Evolutionary conservation across 2,797 vertebrate genomes (phyloP), one percentile per base, ranked within the genome.

Genomic region (Mus minutoides): DNA sequence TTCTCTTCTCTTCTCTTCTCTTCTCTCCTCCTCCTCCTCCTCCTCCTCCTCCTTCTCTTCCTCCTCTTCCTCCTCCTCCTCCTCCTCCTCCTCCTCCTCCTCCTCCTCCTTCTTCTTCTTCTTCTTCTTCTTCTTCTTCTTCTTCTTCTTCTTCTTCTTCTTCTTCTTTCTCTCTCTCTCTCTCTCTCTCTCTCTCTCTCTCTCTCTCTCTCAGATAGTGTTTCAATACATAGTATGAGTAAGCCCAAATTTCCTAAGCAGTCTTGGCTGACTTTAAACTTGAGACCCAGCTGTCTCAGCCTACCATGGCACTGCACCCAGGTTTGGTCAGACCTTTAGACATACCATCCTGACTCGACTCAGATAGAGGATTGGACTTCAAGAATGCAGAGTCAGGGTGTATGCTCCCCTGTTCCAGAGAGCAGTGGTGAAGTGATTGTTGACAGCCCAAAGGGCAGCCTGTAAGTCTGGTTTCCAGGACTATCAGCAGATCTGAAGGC

Each of bases 401-500:
- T 71, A 11, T 80, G 40, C 26, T 29, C 1, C 4, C 79, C 77
- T 67, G 29, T 37, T 79, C 46, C 12, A 0, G 69, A 37, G 40
- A 94, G n/a, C 56, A 1, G 19, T 26, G 79, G 76, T 67, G 91
- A 87, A 67, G 76, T 56, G 46, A 37, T 87, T 8, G 0, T 49
- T 22, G 90, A 87, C 16, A 62, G 92, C 88, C 77, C 94, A 95
- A 88, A 93, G 80, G 85, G 79, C 90, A 96, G 92, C n/a, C 67
- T 67, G 22, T 56, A 37, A 95, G 91, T 95, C 58, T 37, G 21
- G 71, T 43, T 83, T 88, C 85, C 69, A n/a, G 54, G 79, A 6
- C 60, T 83, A 52, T 96, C 97, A 94, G 80, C 89, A 94, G 40
- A 93, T 96, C 84, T 90, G 52, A 31, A 52, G 52, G 34, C 75